Evolutionary conservation across 2,888 invertebrate genomes (phyloP).

Genomic region (Melanargia galathea): DNA sequence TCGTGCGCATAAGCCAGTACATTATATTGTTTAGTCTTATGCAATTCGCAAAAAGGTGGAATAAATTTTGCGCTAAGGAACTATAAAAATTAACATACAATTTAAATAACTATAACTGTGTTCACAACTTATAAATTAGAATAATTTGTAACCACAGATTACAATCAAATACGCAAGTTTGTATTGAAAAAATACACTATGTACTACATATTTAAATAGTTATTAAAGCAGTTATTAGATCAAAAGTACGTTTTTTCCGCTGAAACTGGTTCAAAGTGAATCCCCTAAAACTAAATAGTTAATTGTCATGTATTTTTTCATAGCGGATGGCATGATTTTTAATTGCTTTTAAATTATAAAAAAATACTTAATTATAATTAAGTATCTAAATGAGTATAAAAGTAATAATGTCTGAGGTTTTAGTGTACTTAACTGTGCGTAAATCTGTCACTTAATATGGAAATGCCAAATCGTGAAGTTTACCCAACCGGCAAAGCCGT

Average conservation of each 20-base stretch:
- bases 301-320: neutral
- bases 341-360: too few species aligned
- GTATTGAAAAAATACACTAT: neutral
- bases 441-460: too few species aligned
- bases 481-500: too few species aligned
- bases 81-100: neutral
- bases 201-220: neutral
- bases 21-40: too few species aligned
- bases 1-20: too few species aligned
- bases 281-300: neutral
- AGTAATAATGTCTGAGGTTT: too few species aligned
- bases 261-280: neutral
- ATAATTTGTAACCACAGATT: conserved; percentile 6
- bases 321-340: too few species aligned
- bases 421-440: too few species aligned
- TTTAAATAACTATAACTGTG: neutral
- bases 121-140: conserved; percentile 1
- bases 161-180: neutral
- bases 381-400: too few species aligned
- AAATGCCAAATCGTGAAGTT: too few species aligned
- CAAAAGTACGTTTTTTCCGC: neutral
- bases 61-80: neutral
- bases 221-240: neutral
- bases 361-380: too few species aligned
- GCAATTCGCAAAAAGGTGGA: neutral